Evolutionary conservation across 1,140 invertebrate genomes (phyloP).

Genomic region (Achatina immaculata): DNA sequence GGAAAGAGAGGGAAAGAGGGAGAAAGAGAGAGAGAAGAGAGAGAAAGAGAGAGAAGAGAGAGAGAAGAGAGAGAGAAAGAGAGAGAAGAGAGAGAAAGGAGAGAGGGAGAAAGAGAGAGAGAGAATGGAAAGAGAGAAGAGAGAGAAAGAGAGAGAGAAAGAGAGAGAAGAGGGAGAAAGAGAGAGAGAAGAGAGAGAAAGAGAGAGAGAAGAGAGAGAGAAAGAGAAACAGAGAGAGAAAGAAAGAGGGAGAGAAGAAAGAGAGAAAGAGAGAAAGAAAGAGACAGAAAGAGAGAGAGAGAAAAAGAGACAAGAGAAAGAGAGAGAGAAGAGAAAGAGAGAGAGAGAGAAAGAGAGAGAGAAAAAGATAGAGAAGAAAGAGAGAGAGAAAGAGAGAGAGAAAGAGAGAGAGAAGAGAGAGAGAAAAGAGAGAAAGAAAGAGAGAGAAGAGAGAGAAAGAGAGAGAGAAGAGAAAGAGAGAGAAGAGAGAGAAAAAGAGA

Average conservation of each 20-base stretch:
- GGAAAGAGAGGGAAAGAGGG: neutral
- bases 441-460: neutral
- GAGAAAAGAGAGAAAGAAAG: constrained; percentile 13
- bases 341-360: neutral
- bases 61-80: neutral
- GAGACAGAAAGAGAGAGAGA: neutral
- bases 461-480: neutral
- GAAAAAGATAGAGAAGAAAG: neutral
- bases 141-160: neutral
- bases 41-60: neutral
- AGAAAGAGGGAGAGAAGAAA: constrained; percentile 13
- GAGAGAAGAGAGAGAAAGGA: neutral
- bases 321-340: neutral
- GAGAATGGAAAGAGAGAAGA: too few relatives aligned
- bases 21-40: neutral
- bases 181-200: constrained; percentile 21
- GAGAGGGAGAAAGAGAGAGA: neutral
- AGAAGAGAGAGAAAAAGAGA: neutral
- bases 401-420: constrained; percentile 8
- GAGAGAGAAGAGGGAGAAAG: neutral
- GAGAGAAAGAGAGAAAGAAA: constrained; percentile 6
- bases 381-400: constrained; percentile 1
- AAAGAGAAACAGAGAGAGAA: neutral
- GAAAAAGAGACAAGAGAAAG: neutral
- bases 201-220: neutral